Evolutionary conservation across 2,797 vertebrate species (phyloP).

Genomic region (Acanthiza pusilla): DNA sequence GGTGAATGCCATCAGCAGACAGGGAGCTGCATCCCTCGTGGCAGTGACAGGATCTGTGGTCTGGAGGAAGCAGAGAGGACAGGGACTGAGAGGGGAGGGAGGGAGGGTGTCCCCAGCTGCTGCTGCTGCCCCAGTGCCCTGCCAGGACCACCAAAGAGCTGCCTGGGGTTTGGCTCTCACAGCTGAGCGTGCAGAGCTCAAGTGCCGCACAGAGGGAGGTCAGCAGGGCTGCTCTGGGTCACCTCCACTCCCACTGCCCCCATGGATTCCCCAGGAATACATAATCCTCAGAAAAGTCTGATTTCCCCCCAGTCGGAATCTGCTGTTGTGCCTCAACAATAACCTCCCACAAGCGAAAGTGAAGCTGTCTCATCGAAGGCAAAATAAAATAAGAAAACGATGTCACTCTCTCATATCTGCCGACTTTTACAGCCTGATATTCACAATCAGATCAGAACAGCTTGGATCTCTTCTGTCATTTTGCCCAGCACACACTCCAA

Average conservation of each 20-base stretch:
- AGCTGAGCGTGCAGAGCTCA: not conserved
- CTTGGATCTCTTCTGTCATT: constrained; percentile 1
- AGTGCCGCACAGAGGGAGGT: not conserved
- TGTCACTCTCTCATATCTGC: not conserved
- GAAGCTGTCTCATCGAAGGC: not conserved
- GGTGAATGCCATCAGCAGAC: rapidly evolving
- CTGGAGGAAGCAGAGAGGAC: not conserved
- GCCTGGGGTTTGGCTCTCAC: not conserved
- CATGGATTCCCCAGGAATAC: rapidly evolving
- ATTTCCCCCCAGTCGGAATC: not conserved
- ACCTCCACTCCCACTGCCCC: not conserved
- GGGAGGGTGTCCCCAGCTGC: not conserved
- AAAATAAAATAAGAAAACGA: not conserved
- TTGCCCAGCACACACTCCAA: not conserved
- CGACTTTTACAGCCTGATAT: not conserved
- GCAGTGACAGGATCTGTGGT: not conserved
- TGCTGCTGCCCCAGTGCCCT: not conserved
- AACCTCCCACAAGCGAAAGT: not conserved
- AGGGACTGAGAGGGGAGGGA: not conserved
- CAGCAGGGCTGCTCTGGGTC: not conserved
- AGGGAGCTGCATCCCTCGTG: not conserved
- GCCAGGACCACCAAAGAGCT: not conserved
- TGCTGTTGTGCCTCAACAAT: not conserved
- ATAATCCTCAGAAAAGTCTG: not conserved
- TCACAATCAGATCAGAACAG: constrained; percentile 27